These are phyloP conservation scores for Leptobrachium leishanense DNA, from an alignment of 2,113 vertebrate genomes.

Conservation along the genomic window DNA sequence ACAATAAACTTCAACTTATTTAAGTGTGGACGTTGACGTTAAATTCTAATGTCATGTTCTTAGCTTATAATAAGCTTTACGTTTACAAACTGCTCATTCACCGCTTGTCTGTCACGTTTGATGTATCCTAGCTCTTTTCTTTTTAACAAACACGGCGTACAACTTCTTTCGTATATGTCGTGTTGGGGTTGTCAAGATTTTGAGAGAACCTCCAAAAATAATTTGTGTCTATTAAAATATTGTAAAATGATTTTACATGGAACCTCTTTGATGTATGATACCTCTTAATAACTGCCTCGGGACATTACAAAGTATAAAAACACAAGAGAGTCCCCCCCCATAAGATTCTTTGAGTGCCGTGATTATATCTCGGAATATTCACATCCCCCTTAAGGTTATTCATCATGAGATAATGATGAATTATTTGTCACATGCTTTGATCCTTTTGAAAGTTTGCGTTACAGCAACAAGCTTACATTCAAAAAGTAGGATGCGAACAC, in stretches of 20 bases:
- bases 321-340: slow-evolving; percentile 54
- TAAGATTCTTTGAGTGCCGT: slow-evolving; percentile 53
- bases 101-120: slow-evolving; percentile 22
- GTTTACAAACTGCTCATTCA: slow-evolving; percentile 19
- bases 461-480: slow-evolving; percentile 46
- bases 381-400: slow-evolving; percentile 55
- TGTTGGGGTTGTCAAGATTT: slow-evolving; percentile 31
- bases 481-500: slow-evolving; percentile 45
- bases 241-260: slow-evolving; percentile 54
- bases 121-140: slow-evolving; percentile 2
- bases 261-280: slow-evolving; percentile 61
- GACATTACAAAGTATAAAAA: slow-evolving; percentile 54
- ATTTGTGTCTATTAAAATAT: slow-evolving; percentile 61
- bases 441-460: slow-evolving; percentile 51
- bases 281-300: slow-evolving; percentile 58
- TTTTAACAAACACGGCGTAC: slow-evolving; percentile 19
- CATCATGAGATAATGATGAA: slow-evolving; percentile 65
- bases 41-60: slow-evolving; percentile 37
- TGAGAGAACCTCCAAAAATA: slow-evolving; percentile 50
- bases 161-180: slow-evolving; percentile 30
- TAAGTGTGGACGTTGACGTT: slow-evolving; percentile 17
- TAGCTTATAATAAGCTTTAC: slow-evolving; percentile 1
- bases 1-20: too few relatives aligned
- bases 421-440: slow-evolving; percentile 67
- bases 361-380: slow-evolving; percentile 60